Base-by-base conservation (phyloP, 2,888 invertebrate species). In the Epinotia bilunana region DNA sequence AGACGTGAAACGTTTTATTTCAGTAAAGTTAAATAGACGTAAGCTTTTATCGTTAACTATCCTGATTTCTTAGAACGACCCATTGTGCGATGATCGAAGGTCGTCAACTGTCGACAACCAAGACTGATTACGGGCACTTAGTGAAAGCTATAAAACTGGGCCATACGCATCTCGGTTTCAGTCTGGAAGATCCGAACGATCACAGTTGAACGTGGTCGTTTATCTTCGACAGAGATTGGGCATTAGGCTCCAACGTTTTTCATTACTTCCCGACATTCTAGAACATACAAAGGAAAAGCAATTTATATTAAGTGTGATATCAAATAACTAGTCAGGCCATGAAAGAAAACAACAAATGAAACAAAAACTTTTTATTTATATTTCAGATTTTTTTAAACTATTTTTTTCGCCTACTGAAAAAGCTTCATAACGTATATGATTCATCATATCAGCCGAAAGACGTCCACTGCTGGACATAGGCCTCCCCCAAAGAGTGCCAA, bases 71-170 rank as follows among this genome's bases (percentile, higher is more conserved):
- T 61, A 71, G 71, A 65, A 71, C 53, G 46, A 12, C 53, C 64
- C 33, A 70, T 75, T 75, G 65, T 75, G 53, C 43, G 43, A 65
- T 71, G 71, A 70, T 53, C 53, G 70, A 70, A 23, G 71, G 46
- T 58, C 58, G 61, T 65, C 62, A 65, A 43, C 68, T 53, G 61
- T 9, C 46, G 43, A 33, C 71, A 75, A 75, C 71, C 65, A 71
- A 75, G 55, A 71, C 60, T 75, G 74, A 71, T 75, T 71, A 71
- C 53, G 60, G 33, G 43, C 74, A 75, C 71, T 75, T 75, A 75
- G 74, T 43, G 43, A 75, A 67, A 65, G 65, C 71, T 39, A 75
- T 71, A 58, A 39, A 71, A 71, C 65, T 70, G 43, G 65, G 55
- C 39, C 74, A 70, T 18, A 39, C 53, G 43, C 71, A 65, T 74